A percentile compares a stretch with the other conserved stretches of the same genome.
Conservation (phyloP, 1,140 invertebrate species). For the Nylanderia fulva region DNA sequence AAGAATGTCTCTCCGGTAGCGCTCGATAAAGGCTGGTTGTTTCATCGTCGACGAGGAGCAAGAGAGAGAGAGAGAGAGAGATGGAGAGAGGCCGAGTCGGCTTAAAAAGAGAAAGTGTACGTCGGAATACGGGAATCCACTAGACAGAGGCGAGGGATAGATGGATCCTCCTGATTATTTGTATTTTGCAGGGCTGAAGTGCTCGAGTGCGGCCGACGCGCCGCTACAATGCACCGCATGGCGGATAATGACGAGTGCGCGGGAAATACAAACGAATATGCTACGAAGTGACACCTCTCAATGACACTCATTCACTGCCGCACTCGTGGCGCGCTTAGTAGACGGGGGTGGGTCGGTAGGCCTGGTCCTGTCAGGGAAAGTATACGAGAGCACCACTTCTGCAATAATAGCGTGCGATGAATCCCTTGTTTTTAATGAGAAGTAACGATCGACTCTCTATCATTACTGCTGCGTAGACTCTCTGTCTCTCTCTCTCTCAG, state of each 20-base stretch:
- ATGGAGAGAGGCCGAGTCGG: not conserved
- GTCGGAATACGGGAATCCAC: slow-evolving; percentile 37
- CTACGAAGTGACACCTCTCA: slow-evolving; percentile 86
- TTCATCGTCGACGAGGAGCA: slow-evolving; percentile 31
- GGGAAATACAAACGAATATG: slow-evolving; percentile 85
- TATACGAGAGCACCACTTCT: slow-evolving; percentile 78
- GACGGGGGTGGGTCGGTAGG: slow-evolving; percentile 71
- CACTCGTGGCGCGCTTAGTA: slow-evolving; percentile 67
- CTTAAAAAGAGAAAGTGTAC: slow-evolving; percentile 47
- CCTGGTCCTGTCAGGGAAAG: slow-evolving; percentile 62
- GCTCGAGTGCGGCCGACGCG: slow-evolving; percentile 82
- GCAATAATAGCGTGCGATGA: slow-evolving; percentile 83
- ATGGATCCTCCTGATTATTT: slow-evolving; percentile 82
- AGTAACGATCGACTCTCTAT: slow-evolving; percentile 69
- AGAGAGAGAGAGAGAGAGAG: not conserved
- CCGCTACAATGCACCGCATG: slow-evolving; percentile 79
- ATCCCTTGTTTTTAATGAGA: slow-evolving; percentile 85
- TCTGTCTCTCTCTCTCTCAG: not conserved
- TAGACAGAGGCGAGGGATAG: slow-evolving; percentile 31
- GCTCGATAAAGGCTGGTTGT: slow-evolving; percentile 2
- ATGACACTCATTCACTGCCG: slow-evolving; percentile 82
- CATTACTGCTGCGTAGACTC: slow-evolving; percentile 56
- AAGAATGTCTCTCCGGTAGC: slow-evolving; percentile 42
- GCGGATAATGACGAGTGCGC: slow-evolving; percentile 83
- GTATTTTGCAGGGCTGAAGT: slow-evolving; percentile 80